Base-by-base conservation (phyloP, 2,888 invertebrate species). In the Drosophila anomalata region DNA sequence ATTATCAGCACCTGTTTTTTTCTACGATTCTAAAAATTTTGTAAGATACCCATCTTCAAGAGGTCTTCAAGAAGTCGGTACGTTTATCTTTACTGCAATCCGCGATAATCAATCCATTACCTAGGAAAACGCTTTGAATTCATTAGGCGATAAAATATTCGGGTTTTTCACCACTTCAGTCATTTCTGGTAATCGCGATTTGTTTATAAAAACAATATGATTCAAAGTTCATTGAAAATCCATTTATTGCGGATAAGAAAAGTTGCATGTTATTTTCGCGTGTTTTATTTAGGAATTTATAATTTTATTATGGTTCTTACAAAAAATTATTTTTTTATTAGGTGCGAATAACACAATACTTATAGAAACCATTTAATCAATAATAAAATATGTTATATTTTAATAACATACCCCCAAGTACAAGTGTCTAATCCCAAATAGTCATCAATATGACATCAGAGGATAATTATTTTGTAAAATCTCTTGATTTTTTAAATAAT, bases 211-310 rank as follows among this genome's bases (percentile, higher is more conserved):
- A 50, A 17, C 3, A 29, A 22, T 14, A 2, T 2, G 26, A 6
- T 41, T 29, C 24, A 66, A 63, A 63, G 67, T 52, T 31, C 39
- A 47, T 12, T 1, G 9, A 46, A 67, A 51, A 39, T 44, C 54
- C 66, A 51, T 17, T 7, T 9, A 20, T n/a, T 6, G 0, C 1
- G 8, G 9, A 5, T n/a, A 3, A 29, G 44, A 6, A 36, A 42
- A 66, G 46, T 29, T 17, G n/a, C 67, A 39, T 63, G 50, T 42
- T 29, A 14, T 14, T 50, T 42, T 6, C 3, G 9, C 52, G 36
- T 51, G 41, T 41, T 3, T 12, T 2, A 17, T 11, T 3, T 8
- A 6, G 6, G 12, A 22, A 24, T 11, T 51, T 26, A 11, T 0
- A 7, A 17, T 1, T 8, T 2, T 29, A 8, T 29, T 29, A 29